Evolutionary conservation across 1,140 invertebrate species (phyloP), one percentile per base, ranked within the genome.

Genomic region (Adoxophyes honmai): DNA sequence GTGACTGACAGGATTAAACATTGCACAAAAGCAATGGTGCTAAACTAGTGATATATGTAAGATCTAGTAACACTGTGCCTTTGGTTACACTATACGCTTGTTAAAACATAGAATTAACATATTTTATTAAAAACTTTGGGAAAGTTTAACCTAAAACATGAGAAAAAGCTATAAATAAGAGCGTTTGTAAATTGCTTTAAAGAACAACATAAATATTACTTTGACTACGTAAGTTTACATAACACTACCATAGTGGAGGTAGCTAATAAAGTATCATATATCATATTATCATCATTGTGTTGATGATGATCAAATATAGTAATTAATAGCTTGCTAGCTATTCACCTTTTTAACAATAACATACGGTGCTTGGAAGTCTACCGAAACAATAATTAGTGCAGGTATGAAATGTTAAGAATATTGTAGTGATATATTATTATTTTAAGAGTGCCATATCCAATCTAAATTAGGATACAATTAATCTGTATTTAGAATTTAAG

Each of bases 391-490:
- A 0, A 39, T 11, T 42, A 11, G 11, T 35, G 16, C 28, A 44
- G 34, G 21, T 14, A 56, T 56, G n/a, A 56, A 14, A 39, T n/a
- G 34, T n/a, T 60, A 44, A 16, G 36, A 61, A 55, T 55, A 37
- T 65, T 57, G 54, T 52, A 28, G 21, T 28, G 21, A 28, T 28
- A 28, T 28, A 6, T 28, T 28, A 28, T 28, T 28, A 28, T 28
- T 28, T 28, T 28, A 28, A 28, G 52, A 60, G 65, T 67, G 65
- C 65, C 65, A 67, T 67, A 67, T 28, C 21, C 21, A 28, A 28
- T 28, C 21, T 28, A 28, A 28, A 28, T 28, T 28, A 28, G 21
- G 21, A 28, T 28, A 28, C 21, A 3, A 28, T 28, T 61, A 66
- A 39, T 2, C 21, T 28, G 21, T 28, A 28, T 28, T 28, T 28